A percentile compares a stretch with the other conserved stretches of the same genome.
Conservation (phyloP, 2,113 vertebrate genomes). For the Cardinalis cardinalis region DNA sequence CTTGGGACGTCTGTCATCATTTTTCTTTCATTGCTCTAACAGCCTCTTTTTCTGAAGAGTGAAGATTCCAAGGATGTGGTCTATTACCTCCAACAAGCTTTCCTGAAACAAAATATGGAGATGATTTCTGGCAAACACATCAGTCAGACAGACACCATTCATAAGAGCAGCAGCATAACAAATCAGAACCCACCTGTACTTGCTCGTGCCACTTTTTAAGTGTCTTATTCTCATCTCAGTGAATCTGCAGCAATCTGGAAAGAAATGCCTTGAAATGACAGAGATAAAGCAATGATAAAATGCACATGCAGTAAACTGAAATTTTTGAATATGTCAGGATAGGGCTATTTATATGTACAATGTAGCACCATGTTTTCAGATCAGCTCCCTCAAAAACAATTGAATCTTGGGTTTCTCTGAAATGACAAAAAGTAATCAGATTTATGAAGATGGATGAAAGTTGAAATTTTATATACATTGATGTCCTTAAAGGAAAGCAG, state of each 20-base stretch:
- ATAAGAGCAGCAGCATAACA: neutral
- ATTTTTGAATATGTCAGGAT: neutral
- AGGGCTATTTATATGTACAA: neutral
- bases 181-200: neutral
- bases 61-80: neutral
- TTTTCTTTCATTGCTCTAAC: neutral
- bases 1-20: neutral
- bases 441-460: neutral
- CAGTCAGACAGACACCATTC: neutral
- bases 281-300: neutral
- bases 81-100: neutral
- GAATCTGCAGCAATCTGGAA: neutral
- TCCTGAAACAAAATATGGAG: neutral
- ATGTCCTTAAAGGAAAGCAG: neutral
- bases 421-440: neutral
- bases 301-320: neutral
- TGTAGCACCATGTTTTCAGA: neutral
- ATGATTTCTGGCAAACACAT: neutral
- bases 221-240: neutral
- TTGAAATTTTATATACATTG: neutral
- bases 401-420: neutral
- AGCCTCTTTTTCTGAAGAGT: neutral
- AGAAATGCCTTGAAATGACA: neutral
- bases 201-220: neutral
- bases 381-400: neutral